Evolutionary conservation across 2,113 vertebrate genomes (phyloP).

Genomic region (Okapia johnstoni): DNA sequence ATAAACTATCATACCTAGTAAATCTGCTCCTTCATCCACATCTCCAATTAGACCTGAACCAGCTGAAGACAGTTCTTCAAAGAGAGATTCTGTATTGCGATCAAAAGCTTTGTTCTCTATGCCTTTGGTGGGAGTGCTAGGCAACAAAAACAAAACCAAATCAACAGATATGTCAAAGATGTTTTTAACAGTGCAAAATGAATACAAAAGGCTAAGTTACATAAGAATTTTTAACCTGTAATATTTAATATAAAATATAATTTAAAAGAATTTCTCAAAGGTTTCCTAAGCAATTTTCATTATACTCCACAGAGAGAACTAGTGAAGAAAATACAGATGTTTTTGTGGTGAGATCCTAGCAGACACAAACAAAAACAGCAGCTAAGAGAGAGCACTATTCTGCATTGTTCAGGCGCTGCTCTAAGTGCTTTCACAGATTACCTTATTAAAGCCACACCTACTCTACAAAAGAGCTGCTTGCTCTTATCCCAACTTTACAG

Average conservation of each 20-base stretch:
- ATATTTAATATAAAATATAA: conserved; percentile 28
- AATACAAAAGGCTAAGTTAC: conserved; percentile 77
- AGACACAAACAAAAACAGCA: background rate
- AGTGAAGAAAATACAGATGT: background rate
- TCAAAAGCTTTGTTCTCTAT: conserved; percentile 95
- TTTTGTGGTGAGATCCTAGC: background rate
- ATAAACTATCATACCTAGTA: conserved; percentile 89
- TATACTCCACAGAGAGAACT: background rate
- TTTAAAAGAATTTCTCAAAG: background rate
- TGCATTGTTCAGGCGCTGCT: background rate
- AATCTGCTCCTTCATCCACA: conserved; percentile 96
- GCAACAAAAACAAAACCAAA: conserved; percentile 60
- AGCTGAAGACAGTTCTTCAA: conserved; percentile 97
- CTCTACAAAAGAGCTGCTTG: background rate
- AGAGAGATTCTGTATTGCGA: conserved; percentile 97
- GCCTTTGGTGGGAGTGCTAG: conserved; percentile 94
- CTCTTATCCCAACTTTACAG: background rate
- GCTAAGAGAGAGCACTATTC: background rate
- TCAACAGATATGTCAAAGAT: conserved; percentile 23
- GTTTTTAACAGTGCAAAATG: conserved; percentile 11
- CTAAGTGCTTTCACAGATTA: background rate
- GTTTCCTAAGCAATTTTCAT: background rate
- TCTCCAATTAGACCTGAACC: conserved; percentile 96
- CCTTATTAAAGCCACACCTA: background rate
- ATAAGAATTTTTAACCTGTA: background rate